Base-by-base conservation (phyloP, 2,888 invertebrate species). In the Caenorhabditis virilis region DNA sequence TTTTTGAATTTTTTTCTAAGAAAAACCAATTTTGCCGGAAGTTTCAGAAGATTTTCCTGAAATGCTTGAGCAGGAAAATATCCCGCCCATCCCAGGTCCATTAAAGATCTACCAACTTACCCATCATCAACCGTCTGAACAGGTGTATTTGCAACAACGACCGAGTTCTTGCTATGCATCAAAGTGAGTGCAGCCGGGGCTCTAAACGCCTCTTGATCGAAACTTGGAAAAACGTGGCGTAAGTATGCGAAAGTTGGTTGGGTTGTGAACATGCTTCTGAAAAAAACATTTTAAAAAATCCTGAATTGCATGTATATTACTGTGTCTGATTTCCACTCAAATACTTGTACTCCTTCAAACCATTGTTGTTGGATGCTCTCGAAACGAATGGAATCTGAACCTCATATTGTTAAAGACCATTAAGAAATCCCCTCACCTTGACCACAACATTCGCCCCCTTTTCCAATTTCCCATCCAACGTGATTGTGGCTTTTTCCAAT, bases 401-500 rank as follows among this genome's bases (percentile, higher is more conserved):
- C n/a, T 20, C 2, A 35, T 16, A 27, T n/a, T 11, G 26, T 6
- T 18, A 18, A n/a, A n/a, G n/a, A n/a, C n/a, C n/a, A n/a, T n/a
- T n/a, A n/a, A n/a, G n/a, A n/a, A n/a, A n/a, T n/a, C n/a, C n/a
- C n/a, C n/a, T n/a, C 13, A 51, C 51, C 26, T 64, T 64, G 20
- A 59, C 20, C 18, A 54, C 43, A 41, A 63, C 45, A 30, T 72
- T 58, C 11, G 61, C 47, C 26, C 65, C 78, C 30, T 62, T 47
- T 42, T 67, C 49, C 30, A 78, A 38, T 23, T 63, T 54, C 18
- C 47, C 56, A 49, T 75, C 73, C 38, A 78, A 39, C 9, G 62
- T 54, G 48, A 78, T 61, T 33, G 69, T 64, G 13, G 70, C 73
- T 56, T 79, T 72, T 42, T 77, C 74, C 22, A 77, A 62, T 22